These are phyloP conservation scores for Macroramphosus scolopax DNA, from an alignment of 2,797 vertebrate species.

Conservation along the genomic window DNA sequence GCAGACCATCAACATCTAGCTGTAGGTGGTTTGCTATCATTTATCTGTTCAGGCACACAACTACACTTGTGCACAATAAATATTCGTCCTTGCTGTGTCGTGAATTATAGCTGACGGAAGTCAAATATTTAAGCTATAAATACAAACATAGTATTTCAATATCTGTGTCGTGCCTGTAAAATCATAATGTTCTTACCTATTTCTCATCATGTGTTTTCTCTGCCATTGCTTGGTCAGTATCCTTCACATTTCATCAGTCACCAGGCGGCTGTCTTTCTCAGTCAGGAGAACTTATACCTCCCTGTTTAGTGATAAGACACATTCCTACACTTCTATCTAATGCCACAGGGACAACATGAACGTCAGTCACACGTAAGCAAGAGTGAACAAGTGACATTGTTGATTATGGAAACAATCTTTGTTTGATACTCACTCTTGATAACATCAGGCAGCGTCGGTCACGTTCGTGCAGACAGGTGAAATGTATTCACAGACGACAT, in stretches of 20 bases:
- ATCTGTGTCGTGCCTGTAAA: neutral
- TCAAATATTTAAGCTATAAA: neutral
- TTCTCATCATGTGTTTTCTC: conserved; percentile 6
- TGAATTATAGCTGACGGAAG: too few relatives aligned
- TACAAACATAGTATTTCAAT: neutral
- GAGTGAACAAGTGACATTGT: conserved; percentile 1
- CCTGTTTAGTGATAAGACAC: conserved; percentile 33
- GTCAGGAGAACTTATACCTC: conserved; percentile 44
- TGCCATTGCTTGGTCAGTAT: neutral
- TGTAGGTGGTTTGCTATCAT: too few relatives aligned
- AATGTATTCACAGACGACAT: too few relatives aligned
- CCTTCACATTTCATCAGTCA: neutral
- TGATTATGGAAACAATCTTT: conserved; percentile 26
- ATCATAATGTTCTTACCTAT: conserved; percentile 30
- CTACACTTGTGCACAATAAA: too few relatives aligned
- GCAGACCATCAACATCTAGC: too few relatives aligned
- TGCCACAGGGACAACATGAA: conserved; percentile 13
- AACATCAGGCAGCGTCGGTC: conserved; percentile 10
- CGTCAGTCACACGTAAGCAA: conserved; percentile 7
- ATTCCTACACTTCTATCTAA: conserved; percentile 29
- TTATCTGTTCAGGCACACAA: too few relatives aligned
- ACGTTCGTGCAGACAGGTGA: too few relatives aligned
- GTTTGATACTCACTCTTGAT: conserved; percentile 32
- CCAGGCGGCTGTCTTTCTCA: neutral
- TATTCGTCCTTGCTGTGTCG: too few relatives aligned